Conservation (phyloP, 2,888 invertebrate species). For the Chalcis sispes region DNA sequence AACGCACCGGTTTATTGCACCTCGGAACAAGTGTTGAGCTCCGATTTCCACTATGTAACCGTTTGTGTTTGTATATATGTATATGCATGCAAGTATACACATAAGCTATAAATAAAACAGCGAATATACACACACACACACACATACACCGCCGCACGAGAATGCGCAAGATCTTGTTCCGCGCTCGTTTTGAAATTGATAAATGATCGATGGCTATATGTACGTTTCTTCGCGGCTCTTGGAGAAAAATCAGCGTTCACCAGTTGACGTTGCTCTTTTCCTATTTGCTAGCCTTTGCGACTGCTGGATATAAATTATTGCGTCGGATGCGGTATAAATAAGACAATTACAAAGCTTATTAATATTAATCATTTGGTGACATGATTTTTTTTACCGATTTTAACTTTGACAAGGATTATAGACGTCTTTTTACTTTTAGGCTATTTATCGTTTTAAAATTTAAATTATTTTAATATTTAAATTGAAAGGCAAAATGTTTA, state of each 20-base stretch:
- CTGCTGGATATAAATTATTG: conserved; percentile 32
- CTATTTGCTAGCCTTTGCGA: not conserved
- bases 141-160: not conserved
- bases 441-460: not conserved
- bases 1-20: conserved; percentile 28
- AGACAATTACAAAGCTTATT: conserved; percentile 34
- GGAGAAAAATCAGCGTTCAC: not conserved
- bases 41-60: conserved; percentile 31
- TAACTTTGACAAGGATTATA: not conserved
- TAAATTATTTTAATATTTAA: not conserved
- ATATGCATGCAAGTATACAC: not conserved
- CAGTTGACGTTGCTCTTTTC: not conserved
- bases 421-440: not conserved
- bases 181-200: conserved; percentile 46
- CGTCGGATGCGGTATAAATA: conserved; percentile 26
- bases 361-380: conserved; percentile 41
- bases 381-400: conserved; percentile 8
- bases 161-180: conserved; percentile 24
- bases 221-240: not conserved
- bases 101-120: conserved; percentile 39
- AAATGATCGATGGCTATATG: conserved; percentile 47
- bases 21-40: conserved; percentile 35
- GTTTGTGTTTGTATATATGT: not conserved
- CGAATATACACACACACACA: not conserved
- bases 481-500: too few species aligned